Base-by-base conservation (phyloP, 2,113 vertebrate species). In the Tupaia chinensis region DNA sequence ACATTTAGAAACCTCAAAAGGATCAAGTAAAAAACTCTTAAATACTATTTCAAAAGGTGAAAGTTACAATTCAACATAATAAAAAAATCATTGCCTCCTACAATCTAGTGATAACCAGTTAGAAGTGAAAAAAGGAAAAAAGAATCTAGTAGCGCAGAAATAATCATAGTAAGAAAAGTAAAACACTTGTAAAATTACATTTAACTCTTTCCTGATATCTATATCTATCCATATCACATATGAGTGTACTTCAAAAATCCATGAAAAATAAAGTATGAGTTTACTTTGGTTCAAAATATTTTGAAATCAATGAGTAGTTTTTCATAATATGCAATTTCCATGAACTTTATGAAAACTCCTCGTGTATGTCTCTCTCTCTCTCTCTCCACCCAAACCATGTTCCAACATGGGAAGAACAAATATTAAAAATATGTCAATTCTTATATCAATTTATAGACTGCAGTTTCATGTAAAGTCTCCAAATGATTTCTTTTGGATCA, bases 391-490 rank as follows among this genome's bases (percentile, higher is more conserved):
- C 19, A 66, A 5, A 11, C 54, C 23, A 61, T 68, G 32, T 83
- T 90, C 9, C 17, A 69, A 29, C 4, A 56, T 11, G 15, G 29
- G 13, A 96, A 96, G 74, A 79, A 86, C 20, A 89, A 61, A 86
- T 91, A 68, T 58, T 93, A 14, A 60, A 84, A 83, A 87, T 8
- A 56, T 68, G 60, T 27, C 65, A 94, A 25, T 58, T 95, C 34
- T 87, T 73, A 53, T 73, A 58, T 76, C 68, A 70, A 8, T 86
- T 72, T 54, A 81, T 53, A 34, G 17, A 70, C 56, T 58, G 60
- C 9, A 95, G 83, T 90, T 94, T 13, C 44, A 90, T 63, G 68
- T 44, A 94, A 93, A 82, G 34, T 93, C 23, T 5, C 7, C 72
- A 90, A 96, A 87, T 56, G 19, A 56, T 91, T 87, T 87, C 32